Base-by-base conservation (phyloP, 1,140 invertebrate species). In the Kradibia gibbosae region DNA sequence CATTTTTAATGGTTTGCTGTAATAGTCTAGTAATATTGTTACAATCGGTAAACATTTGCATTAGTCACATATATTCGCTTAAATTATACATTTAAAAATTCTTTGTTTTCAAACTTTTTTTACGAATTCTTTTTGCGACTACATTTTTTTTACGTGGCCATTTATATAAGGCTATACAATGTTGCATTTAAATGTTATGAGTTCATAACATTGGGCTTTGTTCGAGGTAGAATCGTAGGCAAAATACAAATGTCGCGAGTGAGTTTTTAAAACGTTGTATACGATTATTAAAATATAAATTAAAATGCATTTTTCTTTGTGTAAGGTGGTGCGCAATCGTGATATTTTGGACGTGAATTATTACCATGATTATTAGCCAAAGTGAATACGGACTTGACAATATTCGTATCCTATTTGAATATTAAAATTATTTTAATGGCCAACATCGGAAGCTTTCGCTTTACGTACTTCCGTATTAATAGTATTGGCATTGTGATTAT, bases 381-480 rank as follows among this genome's bases (percentile, higher is more conserved):
- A 48, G 45, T 17, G 7, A 48, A 39, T 39, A n/a, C 13, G n/a
- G 13, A 39, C 39, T 10, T 39, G 8, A n/a, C 10, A 67, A 67
- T 8, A 67, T 67, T 39, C n/a, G 39, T 39, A 39, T 67, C 20
- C 1, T 10, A 67, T 39, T 67, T n/a, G 34, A n/a, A 20, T 36
- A 22, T 36, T 34, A n/a, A 20, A 67, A 67, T 67, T 67, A 67
- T 67, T 67, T 67, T 67, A n/a, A 67, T 39, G 39, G 20, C 3
- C 5, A 39, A 3, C 15, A 67, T 39, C 2, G 62, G 39, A 67
- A 39, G 34, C 2, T 36, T 39, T n/a, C 3, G 15, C 39, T 39
- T 67, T 39, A 67, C 39, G 62, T 39, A 39, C 34, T 67, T 39
- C 36, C 62, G 34, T 22, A 67, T 67, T 67, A 67, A 67, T 39